Percentiles rank a stretch among this genome's conserved stretches.
Conservation (phyloP, 1,140 invertebrate species). For the Apis laboriosa region DNA sequence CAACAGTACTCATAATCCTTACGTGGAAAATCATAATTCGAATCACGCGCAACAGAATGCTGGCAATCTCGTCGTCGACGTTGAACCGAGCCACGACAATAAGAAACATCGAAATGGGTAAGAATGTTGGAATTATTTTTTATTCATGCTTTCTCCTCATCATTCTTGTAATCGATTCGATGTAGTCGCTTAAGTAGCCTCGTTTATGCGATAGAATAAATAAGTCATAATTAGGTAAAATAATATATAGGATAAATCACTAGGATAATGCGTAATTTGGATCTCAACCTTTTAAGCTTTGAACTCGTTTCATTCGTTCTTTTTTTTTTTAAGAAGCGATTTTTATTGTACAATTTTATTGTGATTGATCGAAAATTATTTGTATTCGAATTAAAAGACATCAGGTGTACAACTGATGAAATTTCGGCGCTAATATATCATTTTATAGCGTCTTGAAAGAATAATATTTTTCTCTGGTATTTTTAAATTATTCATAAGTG, state of each 20-base stretch:
- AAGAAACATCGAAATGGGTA: constrained; percentile 78
- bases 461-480: not conserved
- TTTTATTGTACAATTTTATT: too few relatives aligned
- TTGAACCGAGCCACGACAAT: constrained; percentile 74
- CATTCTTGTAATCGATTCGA: not conserved
- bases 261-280: too few relatives aligned
- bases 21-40: constrained; percentile 76
- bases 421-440: too few relatives aligned
- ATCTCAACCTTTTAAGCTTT: too few relatives aligned
- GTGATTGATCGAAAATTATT: too few relatives aligned
- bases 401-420: too few relatives aligned
- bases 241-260: not conserved
- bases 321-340: too few relatives aligned
- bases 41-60: constrained; percentile 73
- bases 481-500: too few relatives aligned
- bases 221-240: not conserved
- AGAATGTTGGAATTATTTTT: constrained; percentile 29
- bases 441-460: too few relatives aligned
- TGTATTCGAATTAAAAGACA: too few relatives aligned
- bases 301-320: too few relatives aligned
- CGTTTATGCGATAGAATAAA: not conserved
- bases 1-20: constrained; percentile 74
- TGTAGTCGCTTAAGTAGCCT: not conserved
- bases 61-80: constrained; percentile 71
- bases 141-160: too few relatives aligned